These are phyloP conservation scores for Nesogale talazaci DNA, from an alignment of 2,113 vertebrate species.

Conservation along the genomic window DNA sequence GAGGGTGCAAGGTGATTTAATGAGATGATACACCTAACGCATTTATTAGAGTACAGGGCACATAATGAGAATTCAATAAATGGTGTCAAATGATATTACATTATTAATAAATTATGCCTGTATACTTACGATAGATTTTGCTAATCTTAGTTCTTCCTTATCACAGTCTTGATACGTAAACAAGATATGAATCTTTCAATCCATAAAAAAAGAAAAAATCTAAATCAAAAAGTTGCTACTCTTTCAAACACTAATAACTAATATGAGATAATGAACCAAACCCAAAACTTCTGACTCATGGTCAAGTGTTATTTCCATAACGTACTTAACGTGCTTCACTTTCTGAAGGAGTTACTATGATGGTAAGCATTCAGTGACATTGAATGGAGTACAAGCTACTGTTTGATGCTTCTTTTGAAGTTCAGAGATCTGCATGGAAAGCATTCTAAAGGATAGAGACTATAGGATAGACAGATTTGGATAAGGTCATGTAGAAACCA, in stretches of 20 bases:
- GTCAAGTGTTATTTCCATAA: slow-evolving; percentile 5
- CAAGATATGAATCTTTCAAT: slow-evolving; percentile 28
- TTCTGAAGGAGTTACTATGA: not conserved
- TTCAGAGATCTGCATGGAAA: not conserved
- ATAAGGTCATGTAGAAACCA: slow-evolving; percentile 64
- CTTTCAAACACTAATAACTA: not conserved
- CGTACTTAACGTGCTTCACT: not conserved
- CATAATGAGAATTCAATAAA: not conserved
- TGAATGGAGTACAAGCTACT: not conserved
- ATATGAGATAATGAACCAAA: not conserved
- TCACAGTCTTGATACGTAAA: not conserved
- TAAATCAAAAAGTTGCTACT: slow-evolving; percentile 33
- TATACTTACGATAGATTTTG: not conserved
- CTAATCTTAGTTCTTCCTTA: slow-evolving; percentile 8
- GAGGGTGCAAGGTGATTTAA: not conserved
- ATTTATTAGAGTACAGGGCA: slow-evolving; percentile 28
- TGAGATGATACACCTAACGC: not conserved
- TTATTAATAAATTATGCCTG: slow-evolving; percentile 17
- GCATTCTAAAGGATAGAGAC: not conserved
- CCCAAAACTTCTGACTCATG: not conserved
- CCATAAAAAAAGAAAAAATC: not conserved
- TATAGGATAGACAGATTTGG: slow-evolving; percentile 30
- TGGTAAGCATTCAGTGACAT: not conserved
- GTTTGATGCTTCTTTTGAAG: not conserved
- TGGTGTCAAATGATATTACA: not conserved